phyloP scores from a whole-genome alignment of 2,888 invertebrate species.

The Tetragonula carbonaria region DNA sequence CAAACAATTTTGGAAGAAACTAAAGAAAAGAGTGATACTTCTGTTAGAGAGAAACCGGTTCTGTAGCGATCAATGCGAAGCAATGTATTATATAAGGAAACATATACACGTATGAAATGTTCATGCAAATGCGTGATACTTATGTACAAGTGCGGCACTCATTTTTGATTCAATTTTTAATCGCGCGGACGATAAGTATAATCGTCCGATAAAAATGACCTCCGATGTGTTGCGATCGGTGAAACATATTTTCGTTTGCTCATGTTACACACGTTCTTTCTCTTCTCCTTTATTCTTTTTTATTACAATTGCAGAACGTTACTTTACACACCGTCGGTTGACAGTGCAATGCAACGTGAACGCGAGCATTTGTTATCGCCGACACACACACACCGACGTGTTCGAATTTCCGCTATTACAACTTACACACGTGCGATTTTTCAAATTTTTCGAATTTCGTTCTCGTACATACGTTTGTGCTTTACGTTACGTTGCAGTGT shows the following conservation, averaged over 20 bases:
- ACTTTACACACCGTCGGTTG: background rate
- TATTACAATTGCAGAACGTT: too few species aligned
- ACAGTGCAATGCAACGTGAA: background rate
- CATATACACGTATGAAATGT: background rate
- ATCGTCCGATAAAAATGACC: background rate
- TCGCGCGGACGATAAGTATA: background rate
- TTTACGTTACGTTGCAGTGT: too few species aligned
- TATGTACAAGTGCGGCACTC: background rate
- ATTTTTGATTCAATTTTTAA: accelerated
- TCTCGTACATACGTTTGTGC: too few species aligned
- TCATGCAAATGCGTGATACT: background rate
- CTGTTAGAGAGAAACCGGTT: background rate
- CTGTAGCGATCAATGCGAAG: background rate
- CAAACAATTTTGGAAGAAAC: too few species aligned
- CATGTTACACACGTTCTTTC: too few species aligned
- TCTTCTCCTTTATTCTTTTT: too few species aligned
- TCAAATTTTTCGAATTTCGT: too few species aligned
- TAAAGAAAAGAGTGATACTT: too few species aligned
- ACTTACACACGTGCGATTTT: too few species aligned
- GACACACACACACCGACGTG: too few species aligned
- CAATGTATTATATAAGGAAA: background rate
- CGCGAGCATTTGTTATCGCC: too few species aligned
- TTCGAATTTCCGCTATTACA: too few species aligned
- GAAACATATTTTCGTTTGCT: background rate
- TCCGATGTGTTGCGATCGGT: accelerated